Evolutionary conservation across 2,113 vertebrate genomes (phyloP).

Genomic region (Strix aluco): DNA sequence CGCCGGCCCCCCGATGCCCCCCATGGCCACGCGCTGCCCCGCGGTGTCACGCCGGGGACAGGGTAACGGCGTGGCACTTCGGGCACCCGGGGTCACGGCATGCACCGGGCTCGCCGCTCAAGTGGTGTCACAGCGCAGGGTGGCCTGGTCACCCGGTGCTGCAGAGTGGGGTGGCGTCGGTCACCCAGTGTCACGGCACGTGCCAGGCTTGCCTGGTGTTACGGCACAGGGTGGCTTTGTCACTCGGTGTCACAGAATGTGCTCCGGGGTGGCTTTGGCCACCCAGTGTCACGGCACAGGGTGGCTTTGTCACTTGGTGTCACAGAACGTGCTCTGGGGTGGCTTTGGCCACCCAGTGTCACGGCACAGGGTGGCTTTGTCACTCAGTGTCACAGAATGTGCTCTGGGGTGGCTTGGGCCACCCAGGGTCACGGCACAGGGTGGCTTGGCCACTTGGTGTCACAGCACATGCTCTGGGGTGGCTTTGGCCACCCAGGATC

Average conservation of each 20-base stretch:
- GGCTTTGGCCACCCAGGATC: neutral
- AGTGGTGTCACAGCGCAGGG: neutral
- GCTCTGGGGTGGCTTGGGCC: neutral
- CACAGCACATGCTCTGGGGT: neutral
- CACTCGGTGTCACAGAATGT: neutral
- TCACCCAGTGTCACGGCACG: accelerated
- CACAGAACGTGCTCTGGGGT: neutral
- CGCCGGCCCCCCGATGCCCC: accelerated
- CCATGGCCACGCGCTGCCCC: neutral
- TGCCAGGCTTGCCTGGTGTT: neutral
- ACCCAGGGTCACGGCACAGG: accelerated
- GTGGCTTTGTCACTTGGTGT: neutral
- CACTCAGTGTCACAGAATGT: neutral
- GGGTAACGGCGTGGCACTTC: neutral
- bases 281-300: too few species aligned
- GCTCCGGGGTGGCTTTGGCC: neutral
- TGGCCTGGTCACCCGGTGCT: neutral
- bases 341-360: neutral
- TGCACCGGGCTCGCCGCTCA: neutral
- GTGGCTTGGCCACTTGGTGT: neutral
- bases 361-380: neutral
- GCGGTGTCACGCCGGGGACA: accelerated
- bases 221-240: neutral
- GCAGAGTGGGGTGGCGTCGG: neutral
- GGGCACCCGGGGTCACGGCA: neutral